Evolutionary conservation across 2,113 vertebrate genomes (phyloP).

Genomic region (Bungarus multicinctus): DNA sequence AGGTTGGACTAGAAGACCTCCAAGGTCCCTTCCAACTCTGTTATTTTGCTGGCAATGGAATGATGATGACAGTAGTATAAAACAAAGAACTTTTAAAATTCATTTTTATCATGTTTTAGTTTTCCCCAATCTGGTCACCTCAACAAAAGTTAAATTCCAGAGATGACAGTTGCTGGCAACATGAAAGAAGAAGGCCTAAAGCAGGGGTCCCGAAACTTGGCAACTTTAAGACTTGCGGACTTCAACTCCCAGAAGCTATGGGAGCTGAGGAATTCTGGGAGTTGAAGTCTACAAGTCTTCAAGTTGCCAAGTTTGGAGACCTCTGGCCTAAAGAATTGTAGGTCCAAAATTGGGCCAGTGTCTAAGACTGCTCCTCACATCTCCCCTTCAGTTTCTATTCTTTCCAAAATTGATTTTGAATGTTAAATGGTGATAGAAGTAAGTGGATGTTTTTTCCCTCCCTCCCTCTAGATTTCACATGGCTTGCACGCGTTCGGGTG

Average conservation of each 20-base stretch:
- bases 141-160: not conserved
- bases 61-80: not conserved
- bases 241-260: no score
- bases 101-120: not conserved
- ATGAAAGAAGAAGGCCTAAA: not conserved
- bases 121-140: not conserved
- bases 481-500: conserved; percentile 82
- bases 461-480: conserved; percentile 78
- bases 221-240: no score
- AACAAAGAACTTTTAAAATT: not conserved
- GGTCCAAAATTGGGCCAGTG: not conserved
- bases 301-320: no score
- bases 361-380: not conserved
- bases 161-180: not conserved
- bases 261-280: no score
- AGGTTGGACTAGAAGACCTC: no score
- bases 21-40: not conserved
- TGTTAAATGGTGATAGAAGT: not conserved
- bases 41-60: not conserved
- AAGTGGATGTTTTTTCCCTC: not conserved
- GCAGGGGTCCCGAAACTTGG: no score
- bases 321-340: not conserved
- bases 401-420: not conserved
- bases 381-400: not conserved
- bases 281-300: no score